Conservation (phyloP, 2,888 invertebrate species). For the Ypsolopha sequella region DNA sequence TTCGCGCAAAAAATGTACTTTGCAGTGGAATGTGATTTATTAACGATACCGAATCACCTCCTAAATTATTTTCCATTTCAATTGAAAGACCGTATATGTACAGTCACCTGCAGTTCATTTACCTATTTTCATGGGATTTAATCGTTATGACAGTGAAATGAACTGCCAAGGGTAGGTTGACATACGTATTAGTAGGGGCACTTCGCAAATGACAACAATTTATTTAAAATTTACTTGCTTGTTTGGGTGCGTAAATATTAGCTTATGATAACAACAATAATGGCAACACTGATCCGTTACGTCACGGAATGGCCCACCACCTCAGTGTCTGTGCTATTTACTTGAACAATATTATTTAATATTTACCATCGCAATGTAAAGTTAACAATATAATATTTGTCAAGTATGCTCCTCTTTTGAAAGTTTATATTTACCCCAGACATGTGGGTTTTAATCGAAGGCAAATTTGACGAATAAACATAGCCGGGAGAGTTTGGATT, state of each 20-base stretch:
- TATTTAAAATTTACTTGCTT: conserved; percentile 72
- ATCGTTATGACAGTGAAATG: no score
- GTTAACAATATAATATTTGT: conserved; percentile 69
- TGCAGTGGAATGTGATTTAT: no score
- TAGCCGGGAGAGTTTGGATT: conserved; percentile 1
- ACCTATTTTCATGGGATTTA: no score
- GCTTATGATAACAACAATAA: conserved; percentile 61
- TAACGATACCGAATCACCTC: no score
- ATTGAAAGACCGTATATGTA: no score
- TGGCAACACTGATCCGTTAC: conserved; percentile 63
- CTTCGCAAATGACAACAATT: conserved; percentile 71
- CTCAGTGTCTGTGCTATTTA: conserved; percentile 60
- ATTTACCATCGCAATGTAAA: conserved; percentile 63
- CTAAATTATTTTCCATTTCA: no score
- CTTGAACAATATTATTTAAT: conserved; percentile 64
- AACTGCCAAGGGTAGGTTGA: no score
- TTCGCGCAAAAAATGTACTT: no score
- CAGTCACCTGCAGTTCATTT: no score
- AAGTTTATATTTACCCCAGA: conserved; percentile 55
- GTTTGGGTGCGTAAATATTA: conserved; percentile 70
- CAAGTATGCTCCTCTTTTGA: conserved; percentile 61
- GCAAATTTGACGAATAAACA: conserved; percentile 55
- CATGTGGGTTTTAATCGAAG: conserved; percentile 62
- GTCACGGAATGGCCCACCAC: no score
- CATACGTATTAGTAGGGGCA: conserved; percentile 66